phyloP scores from a whole-genome alignment of 2,113 vertebrate genomes.

The Xiphorhynchus elegans region DNA sequence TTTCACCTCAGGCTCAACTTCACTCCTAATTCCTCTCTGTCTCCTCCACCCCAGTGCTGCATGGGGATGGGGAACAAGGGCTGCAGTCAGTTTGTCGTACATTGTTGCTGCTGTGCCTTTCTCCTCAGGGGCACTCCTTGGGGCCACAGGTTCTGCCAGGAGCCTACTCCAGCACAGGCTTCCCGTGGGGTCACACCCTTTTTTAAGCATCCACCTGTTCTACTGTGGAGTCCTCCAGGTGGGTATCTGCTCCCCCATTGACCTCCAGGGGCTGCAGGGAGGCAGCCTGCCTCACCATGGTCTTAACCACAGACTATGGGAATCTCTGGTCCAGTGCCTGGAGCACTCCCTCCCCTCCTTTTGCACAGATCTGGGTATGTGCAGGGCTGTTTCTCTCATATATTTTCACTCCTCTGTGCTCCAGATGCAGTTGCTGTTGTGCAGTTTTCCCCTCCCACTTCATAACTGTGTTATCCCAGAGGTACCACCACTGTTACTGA shows the following conservation, averaged over 20 bases:
- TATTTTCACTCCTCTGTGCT: neutral
- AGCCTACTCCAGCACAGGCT: neutral
- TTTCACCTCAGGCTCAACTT: neutral
- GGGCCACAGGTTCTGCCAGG: neutral
- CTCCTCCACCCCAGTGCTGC: neutral
- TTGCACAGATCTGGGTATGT: neutral
- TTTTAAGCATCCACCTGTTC: neutral
- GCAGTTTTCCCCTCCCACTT: neutral
- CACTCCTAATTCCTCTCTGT: neutral
- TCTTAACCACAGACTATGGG: neutral
- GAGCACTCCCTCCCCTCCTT: neutral
- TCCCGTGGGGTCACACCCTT: neutral
- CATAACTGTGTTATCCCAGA: neutral
- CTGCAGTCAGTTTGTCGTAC: neutral
- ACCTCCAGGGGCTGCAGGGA: neutral
- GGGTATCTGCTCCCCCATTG: neutral
- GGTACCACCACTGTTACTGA: neutral
- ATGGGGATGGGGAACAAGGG: rapidly evolving
- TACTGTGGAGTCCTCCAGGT: neutral
- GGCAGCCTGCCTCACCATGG: neutral
- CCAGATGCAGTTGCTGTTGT: neutral
- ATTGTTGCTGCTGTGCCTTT: neutral
- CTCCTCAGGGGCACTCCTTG: neutral
- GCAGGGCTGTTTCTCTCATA: neutral
- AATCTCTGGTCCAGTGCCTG: neutral